Conservation (phyloP, 2,888 invertebrate species). For the Rhingia rostrata region DNA sequence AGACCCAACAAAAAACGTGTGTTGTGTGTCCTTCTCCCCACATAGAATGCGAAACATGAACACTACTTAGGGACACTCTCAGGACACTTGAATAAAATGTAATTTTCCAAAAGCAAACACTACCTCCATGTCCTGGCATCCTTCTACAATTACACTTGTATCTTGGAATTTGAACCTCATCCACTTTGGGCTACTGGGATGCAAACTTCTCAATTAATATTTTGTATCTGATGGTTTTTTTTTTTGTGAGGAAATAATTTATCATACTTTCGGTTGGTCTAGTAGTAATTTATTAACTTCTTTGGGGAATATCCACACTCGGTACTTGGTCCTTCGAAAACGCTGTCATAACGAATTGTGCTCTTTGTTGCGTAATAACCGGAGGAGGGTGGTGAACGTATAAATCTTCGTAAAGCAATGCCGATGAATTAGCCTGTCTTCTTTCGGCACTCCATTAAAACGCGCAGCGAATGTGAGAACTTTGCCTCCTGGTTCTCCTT, state of each 20-base stretch:
- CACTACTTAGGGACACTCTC: slow-evolving; percentile 4
- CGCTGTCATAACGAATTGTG: slow-evolving; percentile 56
- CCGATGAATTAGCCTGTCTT: slow-evolving; percentile 65
- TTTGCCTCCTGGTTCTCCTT: slow-evolving; percentile 1
- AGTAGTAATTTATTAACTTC: slow-evolving; percentile 67
- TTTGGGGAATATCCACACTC: slow-evolving; percentile 40
- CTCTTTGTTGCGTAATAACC: slow-evolving; percentile 41
- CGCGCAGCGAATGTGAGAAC: slow-evolving; percentile 7
- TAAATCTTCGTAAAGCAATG: slow-evolving; percentile 67
- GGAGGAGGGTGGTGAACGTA: slow-evolving; percentile 9
- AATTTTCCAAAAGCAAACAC: slow-evolving; percentile 44
- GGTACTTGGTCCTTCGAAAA: background rate
- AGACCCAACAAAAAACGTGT: slow-evolving; percentile 28
- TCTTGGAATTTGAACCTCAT: slow-evolving; percentile 29
- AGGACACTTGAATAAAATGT: slow-evolving; percentile 54
- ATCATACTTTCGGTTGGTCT: slow-evolving; percentile 60
- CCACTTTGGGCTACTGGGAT: slow-evolving; percentile 4
- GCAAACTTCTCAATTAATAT: slow-evolving; percentile 67
- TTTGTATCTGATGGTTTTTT: slow-evolving; percentile 19
- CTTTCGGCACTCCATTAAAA: slow-evolving; percentile 61
- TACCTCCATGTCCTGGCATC: background rate
- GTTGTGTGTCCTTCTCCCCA: slow-evolving; percentile 2
- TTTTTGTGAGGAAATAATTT: slow-evolving; percentile 54
- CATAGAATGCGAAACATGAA: background rate
- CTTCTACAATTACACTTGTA: slow-evolving; percentile 53